Evolutionary conservation across 2,888 invertebrate species (phyloP).

Genomic region (Luffia ferchaultella): DNA sequence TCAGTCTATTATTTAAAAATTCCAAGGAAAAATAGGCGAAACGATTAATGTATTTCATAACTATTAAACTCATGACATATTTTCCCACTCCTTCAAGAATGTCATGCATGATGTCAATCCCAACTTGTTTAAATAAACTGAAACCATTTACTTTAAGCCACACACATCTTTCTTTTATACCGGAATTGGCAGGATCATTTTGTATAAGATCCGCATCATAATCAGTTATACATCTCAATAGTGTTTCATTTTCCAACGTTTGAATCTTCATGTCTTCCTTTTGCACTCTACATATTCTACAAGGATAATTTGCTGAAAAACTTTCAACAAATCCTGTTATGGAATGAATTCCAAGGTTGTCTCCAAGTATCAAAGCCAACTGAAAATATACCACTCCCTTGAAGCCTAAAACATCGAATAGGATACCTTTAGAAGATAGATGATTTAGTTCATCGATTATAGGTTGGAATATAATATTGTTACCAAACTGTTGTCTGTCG

Average conservation of each 20-base stretch:
- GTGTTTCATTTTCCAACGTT: too few relatives aligned
- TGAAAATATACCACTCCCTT: neutral
- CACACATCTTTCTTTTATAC: neutral
- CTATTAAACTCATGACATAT: slow-evolving; percentile 7
- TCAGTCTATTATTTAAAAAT: neutral
- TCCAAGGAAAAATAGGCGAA: neutral
- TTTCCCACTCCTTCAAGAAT: slow-evolving; percentile 15
- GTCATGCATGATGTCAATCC: slow-evolving; percentile 17
- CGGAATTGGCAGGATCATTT: too few relatives aligned
- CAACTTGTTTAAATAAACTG: slow-evolving; percentile 5
- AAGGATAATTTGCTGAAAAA: neutral
- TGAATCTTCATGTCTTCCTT: too few relatives aligned
- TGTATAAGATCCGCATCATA: too few relatives aligned
- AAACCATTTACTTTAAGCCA: neutral
- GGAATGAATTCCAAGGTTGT: neutral
- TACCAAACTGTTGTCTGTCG: neutral
- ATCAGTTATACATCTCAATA: too few relatives aligned
- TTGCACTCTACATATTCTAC: slow-evolving; percentile 1
- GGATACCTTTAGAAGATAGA: neutral
- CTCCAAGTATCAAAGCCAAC: neutral
- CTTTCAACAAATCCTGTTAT: neutral
- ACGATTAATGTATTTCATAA: neutral
- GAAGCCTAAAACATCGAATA: neutral
- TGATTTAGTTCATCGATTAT: neutral
- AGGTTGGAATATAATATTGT: neutral